Conservation (phyloP, 2,113 vertebrate species). For the Podocnemis expansa region DNA sequence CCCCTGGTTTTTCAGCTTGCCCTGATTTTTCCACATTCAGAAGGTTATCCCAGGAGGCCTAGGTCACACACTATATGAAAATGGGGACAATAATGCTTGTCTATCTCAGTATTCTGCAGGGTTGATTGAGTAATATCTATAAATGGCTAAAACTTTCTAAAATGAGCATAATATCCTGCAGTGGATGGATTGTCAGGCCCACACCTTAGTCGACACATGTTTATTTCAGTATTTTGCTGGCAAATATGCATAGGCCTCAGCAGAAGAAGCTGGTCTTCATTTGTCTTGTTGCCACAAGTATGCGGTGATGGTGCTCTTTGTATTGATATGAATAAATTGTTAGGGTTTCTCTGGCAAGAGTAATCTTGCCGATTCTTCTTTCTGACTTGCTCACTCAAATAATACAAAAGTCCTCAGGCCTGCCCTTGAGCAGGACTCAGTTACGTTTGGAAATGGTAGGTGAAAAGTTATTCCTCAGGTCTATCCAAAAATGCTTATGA, state of each 20-base stretch:
- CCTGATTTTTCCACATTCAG: no score
- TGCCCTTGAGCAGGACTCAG: not conserved
- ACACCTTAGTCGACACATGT: not conserved
- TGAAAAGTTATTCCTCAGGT: not conserved
- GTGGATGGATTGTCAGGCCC: not conserved
- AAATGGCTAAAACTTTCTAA: not conserved
- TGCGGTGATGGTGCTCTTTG: not conserved
- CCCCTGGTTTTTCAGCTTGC: no score
- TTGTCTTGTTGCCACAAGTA: not conserved
- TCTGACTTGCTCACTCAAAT: not conserved
- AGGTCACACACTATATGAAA: no score
- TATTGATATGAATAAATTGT: not conserved
- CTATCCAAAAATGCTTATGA: fast-evolving
- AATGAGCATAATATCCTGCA: not conserved
- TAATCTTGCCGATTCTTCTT: not conserved
- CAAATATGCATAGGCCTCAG: not conserved
- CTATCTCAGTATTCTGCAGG: fast-evolving
- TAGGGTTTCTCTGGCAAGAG: not conserved
- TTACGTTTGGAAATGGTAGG: no score
- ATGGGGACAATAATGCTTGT: not conserved
- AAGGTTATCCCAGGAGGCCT: no score
- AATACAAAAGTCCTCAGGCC: not conserved
- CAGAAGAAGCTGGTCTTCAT: not conserved
- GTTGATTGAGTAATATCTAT: not conserved
- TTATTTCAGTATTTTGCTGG: not conserved